Conservation (phyloP, 2,113 vertebrate genomes). For the Callocephalon fimbriatum region DNA sequence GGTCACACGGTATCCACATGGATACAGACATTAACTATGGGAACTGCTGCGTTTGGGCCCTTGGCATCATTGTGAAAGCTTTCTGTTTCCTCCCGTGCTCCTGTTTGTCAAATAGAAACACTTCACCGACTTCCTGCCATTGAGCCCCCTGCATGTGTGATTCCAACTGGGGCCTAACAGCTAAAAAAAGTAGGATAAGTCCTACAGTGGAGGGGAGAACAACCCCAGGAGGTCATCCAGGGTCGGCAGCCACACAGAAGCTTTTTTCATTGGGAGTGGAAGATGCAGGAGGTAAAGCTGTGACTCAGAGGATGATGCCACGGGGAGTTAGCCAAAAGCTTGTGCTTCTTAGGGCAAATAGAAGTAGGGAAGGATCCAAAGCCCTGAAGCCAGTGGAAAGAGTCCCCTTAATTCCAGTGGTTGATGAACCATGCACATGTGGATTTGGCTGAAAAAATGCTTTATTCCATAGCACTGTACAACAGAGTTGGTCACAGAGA, state of each 20-base stretch:
- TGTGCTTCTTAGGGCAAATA: background rate
- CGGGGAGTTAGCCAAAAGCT: background rate
- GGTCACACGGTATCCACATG: background rate
- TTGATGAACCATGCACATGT: background rate
- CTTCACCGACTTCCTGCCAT: background rate
- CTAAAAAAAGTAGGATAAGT: background rate
- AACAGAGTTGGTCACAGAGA: background rate
- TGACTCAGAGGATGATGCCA: background rate
- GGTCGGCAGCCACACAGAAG: background rate
- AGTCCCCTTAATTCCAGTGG: conserved; percentile 36
- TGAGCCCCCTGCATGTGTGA: background rate
- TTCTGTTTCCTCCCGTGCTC: background rate
- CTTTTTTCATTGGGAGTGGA: background rate
- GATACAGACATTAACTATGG: background rate
- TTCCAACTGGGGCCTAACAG: background rate
- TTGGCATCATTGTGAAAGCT: background rate
- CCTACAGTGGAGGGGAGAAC: background rate
- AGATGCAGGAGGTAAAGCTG: background rate
- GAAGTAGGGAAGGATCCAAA: background rate
- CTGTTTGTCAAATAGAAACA: background rate
- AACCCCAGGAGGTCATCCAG: background rate
- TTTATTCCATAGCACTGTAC: background rate
- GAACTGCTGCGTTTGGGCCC: background rate
- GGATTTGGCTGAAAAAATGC: conserved; percentile 42
- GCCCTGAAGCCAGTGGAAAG: conserved; percentile 32